Conservation (phyloP, 2,113 vertebrate genomes). For the Vicugna pacos region DNA sequence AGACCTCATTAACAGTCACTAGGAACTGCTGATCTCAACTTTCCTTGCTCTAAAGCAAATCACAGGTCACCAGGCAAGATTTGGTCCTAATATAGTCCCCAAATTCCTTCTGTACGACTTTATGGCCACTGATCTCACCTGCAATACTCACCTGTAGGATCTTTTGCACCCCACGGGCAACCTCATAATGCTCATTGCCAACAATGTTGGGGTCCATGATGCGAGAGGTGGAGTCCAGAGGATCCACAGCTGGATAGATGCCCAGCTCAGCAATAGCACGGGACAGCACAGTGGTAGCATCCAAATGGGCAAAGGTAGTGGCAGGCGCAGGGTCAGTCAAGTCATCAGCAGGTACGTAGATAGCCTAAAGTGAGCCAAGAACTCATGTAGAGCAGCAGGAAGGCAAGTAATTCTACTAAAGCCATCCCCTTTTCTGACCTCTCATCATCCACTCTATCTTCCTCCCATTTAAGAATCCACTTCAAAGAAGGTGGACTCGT, state of each 20-base stretch:
- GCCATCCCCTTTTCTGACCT: background rate
- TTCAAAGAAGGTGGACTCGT: background rate
- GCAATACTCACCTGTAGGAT: conserved; percentile 93
- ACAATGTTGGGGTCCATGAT: conserved; percentile 99
- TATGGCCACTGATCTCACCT: background rate
- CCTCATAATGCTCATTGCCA: conserved; percentile 95
- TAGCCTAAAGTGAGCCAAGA: conserved; percentile 89
- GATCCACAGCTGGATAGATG: conserved; percentile 98
- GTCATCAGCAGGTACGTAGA: conserved; percentile 98
- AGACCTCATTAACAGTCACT: background rate
- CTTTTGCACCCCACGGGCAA: conserved; percentile 97
- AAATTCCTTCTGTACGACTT: background rate
- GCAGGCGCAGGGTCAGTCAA: conserved; percentile 98
- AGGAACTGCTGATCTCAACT: background rate
- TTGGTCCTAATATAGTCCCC: background rate
- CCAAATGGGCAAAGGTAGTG: conserved; percentile 99
- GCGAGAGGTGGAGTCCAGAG: conserved; percentile 97
- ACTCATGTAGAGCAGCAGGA: background rate
- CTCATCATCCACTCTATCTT: background rate
- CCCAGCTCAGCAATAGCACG: conserved; percentile 98
- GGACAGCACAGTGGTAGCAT: conserved; percentile 97
- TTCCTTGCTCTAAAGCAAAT: conserved; percentile 28
- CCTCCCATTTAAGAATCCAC: background rate
- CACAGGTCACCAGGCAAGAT: background rate
- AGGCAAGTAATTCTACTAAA: background rate